These are phyloP conservation scores for Crotophaga sulcirostris DNA, from an alignment of 2,113 vertebrate species.

Conservation along the genomic window DNA sequence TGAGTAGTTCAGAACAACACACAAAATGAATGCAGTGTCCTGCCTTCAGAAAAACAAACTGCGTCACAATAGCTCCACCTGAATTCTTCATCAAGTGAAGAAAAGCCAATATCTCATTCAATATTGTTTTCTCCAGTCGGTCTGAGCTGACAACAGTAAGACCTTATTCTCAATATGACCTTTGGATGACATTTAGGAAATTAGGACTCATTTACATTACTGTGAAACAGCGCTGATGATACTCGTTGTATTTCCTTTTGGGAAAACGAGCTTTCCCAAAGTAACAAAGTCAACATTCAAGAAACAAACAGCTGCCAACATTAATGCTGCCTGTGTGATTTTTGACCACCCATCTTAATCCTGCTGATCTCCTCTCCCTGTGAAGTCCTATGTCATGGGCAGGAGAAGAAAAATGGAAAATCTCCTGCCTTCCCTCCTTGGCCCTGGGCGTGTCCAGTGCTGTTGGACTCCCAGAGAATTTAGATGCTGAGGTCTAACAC, in stretches of 20 bases:
- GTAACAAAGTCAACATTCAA: not conserved
- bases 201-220: not conserved
- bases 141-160: not conserved
- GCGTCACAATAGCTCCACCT: not conserved
- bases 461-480: not conserved
- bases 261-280: not conserved
- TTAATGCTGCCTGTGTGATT: not conserved
- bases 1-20: not conserved
- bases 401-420: not conserved
- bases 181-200: not conserved
- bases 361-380: not conserved
- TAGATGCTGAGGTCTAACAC: not conserved
- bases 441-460: accelerated
- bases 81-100: not conserved
- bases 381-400: not conserved
- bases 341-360: not conserved
- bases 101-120: not conserved
- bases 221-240: not conserved
- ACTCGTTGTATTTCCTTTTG: not conserved
- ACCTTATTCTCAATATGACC: not conserved
- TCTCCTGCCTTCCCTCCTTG: not conserved
- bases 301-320: not conserved
- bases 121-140: not conserved
- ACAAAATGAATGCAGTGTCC: not conserved
- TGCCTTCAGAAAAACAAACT: not conserved